Conservation (phyloP, 2,113 vertebrate genomes). For the Chaetodon trifascialis region DNA sequence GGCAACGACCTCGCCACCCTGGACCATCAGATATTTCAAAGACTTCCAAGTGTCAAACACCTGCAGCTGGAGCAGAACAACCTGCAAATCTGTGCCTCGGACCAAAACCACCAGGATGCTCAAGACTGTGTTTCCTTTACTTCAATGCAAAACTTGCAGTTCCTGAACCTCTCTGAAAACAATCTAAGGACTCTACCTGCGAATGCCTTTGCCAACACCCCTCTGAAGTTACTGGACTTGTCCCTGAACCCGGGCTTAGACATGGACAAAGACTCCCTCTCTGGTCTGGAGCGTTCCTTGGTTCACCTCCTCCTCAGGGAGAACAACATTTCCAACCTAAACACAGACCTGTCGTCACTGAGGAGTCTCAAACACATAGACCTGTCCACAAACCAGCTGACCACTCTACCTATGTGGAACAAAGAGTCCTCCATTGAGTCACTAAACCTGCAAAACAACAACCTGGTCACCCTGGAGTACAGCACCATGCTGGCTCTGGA, state of each 20-base stretch:
- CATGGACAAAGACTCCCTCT: slow-evolving; percentile 84
- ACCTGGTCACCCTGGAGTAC: slow-evolving; percentile 87
- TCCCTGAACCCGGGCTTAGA: slow-evolving; percentile 89
- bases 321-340: slow-evolving; percentile 85
- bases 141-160: slow-evolving; percentile 78
- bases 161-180: slow-evolving; percentile 89
- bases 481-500: slow-evolving; percentile 87
- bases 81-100: slow-evolving; percentile 81
- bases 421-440: slow-evolving; percentile 88
- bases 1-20: slow-evolving; percentile 85
- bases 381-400: slow-evolving; percentile 90
- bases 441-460: slow-evolving; percentile 93
- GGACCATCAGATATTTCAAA: slow-evolving; percentile 82
- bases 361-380: slow-evolving; percentile 88
- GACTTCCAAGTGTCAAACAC: slow-evolving; percentile 83
- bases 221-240: slow-evolving; percentile 87
- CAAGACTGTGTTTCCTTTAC: slow-evolving; percentile 86
- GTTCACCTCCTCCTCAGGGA: slow-evolving; percentile 87
- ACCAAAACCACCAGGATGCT: slow-evolving; percentile 40
- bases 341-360: slow-evolving; percentile 87
- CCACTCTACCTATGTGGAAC: slow-evolving; percentile 85
- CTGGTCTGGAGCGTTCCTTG: slow-evolving; percentile 89
- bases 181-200: slow-evolving; percentile 81
- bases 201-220: slow-evolving; percentile 84
- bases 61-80: slow-evolving; percentile 90